Percentiles rank a stretch among this genome's conserved stretches.
Evolutionary conservation across 2,888 invertebrate species (phyloP).

Genomic region (Acanthosepion lycidas): DNA sequence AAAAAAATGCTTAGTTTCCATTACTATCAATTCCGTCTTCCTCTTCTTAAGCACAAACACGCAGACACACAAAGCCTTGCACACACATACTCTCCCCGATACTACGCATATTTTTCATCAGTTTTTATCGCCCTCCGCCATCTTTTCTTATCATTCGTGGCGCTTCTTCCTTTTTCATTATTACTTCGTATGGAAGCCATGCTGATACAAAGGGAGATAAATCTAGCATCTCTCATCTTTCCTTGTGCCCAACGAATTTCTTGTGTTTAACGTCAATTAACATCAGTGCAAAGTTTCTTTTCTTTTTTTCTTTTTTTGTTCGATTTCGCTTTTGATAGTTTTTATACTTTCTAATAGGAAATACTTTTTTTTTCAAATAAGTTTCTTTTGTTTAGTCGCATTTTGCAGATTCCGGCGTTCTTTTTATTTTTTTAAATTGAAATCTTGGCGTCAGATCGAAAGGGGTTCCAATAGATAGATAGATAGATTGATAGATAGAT

Average conservation of each 20-base stretch:
- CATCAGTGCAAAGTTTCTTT: background rate
- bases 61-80: background rate
- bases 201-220: conserved; percentile 33
- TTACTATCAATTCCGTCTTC: too few relatives aligned
- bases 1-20: too few relatives aligned
- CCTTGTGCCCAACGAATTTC: background rate
- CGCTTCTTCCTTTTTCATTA: conserved; percentile 33
- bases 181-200: background rate
- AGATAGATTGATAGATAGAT: background rate
- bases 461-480: background rate
- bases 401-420: background rate
- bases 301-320: background rate
- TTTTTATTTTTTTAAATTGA: background rate
- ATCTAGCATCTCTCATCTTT: background rate
- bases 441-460: background rate
- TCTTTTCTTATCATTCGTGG: conserved; percentile 7
- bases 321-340: background rate
- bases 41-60: background rate
- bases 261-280: background rate
- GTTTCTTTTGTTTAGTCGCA: background rate
- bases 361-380: background rate
- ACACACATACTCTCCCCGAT: too few relatives aligned
- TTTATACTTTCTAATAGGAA: background rate
- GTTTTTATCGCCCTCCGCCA: background rate
- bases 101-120: background rate